Percentiles rank a stretch among this genome's conserved stretches.
Conservation (phyloP, 2,888 invertebrate genomes). For the Chorisops tibialis region DNA sequence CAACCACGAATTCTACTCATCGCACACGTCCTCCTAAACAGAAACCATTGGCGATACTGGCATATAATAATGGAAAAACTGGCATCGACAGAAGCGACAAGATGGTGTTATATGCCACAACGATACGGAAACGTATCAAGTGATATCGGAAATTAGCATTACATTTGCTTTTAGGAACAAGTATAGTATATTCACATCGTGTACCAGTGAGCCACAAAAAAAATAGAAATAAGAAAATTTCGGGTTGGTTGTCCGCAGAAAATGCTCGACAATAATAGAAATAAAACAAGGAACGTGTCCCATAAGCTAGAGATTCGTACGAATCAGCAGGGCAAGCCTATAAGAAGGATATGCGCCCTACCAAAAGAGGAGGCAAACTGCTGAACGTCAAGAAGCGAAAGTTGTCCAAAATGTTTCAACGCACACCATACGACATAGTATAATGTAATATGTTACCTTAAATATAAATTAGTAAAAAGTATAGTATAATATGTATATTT, state of each 20-base stretch:
- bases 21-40: background rate
- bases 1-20: constrained; percentile 4
- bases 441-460: too few species aligned
- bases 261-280: background rate
- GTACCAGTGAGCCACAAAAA: too few species aligned
- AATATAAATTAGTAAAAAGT: too few species aligned
- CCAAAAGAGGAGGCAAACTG: constrained; percentile 6
- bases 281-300: background rate
- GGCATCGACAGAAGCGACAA: constrained; percentile 42
- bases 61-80: constrained; percentile 41
- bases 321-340: background rate
- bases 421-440: too few species aligned
- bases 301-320: background rate
- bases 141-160: constrained; percentile 27
- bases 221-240: too few species aligned
- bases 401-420: too few species aligned
- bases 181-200: too few species aligned
- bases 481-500: too few species aligned
- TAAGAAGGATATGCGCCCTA: constrained; percentile 1
- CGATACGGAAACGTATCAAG: constrained; percentile 37
- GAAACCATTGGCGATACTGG: constrained; percentile 38
- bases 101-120: constrained; percentile 41
- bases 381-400: too few species aligned
- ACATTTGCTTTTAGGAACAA: constrained; percentile 13
- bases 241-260: background rate